Evolutionary conservation across 2,888 invertebrate species (phyloP), one percentile per base, ranked within the genome.

Genomic region (Leptodirus hochenwartii): DNA sequence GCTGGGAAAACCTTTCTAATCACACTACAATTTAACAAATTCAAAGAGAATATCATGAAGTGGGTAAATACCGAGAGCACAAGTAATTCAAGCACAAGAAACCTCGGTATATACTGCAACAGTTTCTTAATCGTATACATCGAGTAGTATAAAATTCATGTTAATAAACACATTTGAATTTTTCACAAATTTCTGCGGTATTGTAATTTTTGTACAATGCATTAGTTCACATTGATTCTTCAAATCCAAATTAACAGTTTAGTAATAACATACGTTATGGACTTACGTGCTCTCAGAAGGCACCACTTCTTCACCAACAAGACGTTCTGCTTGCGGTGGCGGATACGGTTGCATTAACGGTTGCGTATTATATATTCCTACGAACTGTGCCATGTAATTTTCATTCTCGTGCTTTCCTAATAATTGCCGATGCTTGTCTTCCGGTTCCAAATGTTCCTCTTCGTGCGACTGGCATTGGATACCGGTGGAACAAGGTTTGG

Each of bases 231-330:
- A 26, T 26, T 26, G 10, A 26, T 34, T 22, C 26, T 30, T 25
- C 29, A 30, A 28, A 33, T 27, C 27, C 27, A 27, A 14, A 32
- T 28, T n/a, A 29, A 5, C 15, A 32, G 5, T 20, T 31, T 29
- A 26, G 10, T 13, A 31, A 15, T 6, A n/a, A 27, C n/a, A n/a
- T n/a, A n/a, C n/a, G n/a, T n/a, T n/a, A n/a, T 6, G 13, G 42
- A 69, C 77, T 75, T 66, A 80, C 81, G 77, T 77, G 47, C 78
- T 74, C 51, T 78, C 77, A 0, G 77, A 75, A 0, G 79, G 77
- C 2, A 75, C 66, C 28, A 71, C 66, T 11, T 73, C 72, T 37
- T 75, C 70, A 1, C 71, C 76, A 25, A 77, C 67, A 10, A 79
- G 61, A 36, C 69, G 62, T 47, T 77, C 75, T 0, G 76, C 72